Evolutionary conservation across 2,888 invertebrate species (phyloP), one percentile per base, ranked within the genome.

Genomic region (Labia minor): DNA sequence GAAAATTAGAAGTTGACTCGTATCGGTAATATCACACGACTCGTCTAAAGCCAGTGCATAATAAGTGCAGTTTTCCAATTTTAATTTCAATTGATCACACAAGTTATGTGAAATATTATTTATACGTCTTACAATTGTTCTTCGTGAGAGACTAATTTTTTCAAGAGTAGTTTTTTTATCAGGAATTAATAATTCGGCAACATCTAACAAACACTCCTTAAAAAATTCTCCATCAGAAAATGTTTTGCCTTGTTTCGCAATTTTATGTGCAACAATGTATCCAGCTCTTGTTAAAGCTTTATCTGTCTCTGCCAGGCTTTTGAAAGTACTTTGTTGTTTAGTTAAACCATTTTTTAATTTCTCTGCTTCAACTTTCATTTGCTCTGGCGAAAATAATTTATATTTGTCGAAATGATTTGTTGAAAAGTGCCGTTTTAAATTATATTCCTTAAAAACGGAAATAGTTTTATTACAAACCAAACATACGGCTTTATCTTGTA

Each of bases 371-470:
- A 11, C 65, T 66, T 66, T 21, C 19, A 66, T 64, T 66, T 66
- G 65, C 20, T 65, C 61, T 67, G 61, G 65, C 18, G 65, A 67
- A 67, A 61, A 61, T 65, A 65, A 65, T 61, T 61, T 21, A 66
- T 66, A 66, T 63, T 66, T 66, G n/a, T n/a, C n/a, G 64, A 18
- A 49, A 67, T 67, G 63, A 64, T 67, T 37, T 67, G 67, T 70
- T 66, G 67, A 74, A 18, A 70, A 68, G 73, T 73, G 69, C 66
- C 64, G 19, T 1, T 63, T 63, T 65, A 37, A 63, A 21, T 62
- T 20, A 33, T 37, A 49, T 49, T 49, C 49, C 49, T 49, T 49
- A 14, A 49, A 49, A 49, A 49, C 14, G 14, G 49, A 4, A 49
- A 49, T 49, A 8, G 49, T 49, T 49, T 49, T 14, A 4, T 49